A percentile compares a stretch with the other conserved stretches of the same genome.
Evolutionary conservation across 2,113 vertebrate genomes (phyloP).

Genomic region (Eulemur rufifrons): DNA sequence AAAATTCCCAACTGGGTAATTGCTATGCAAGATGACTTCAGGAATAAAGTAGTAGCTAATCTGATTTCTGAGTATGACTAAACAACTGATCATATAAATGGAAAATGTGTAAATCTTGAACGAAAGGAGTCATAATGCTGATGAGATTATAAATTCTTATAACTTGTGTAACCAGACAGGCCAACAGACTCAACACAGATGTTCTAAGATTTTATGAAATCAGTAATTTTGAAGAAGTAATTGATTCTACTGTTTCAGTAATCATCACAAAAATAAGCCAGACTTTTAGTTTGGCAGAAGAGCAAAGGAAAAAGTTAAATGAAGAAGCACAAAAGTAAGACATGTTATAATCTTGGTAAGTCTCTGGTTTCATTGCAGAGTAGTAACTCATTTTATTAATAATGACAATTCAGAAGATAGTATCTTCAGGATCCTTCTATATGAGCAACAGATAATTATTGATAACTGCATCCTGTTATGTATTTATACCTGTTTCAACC

Average conservation of each 20-base stretch:
- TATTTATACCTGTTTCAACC: not conserved
- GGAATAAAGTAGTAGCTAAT: not conserved
- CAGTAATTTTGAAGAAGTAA: not conserved
- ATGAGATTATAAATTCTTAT: not conserved
- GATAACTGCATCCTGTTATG: not conserved
- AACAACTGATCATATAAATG: not conserved
- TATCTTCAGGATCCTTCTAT: slow-evolving; percentile 16
- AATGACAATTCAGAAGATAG: not conserved
- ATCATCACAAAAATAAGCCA: slow-evolving; percentile 9
- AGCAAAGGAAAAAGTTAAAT: not conserved
- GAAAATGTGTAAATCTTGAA: not conserved
- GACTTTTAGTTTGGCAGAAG: not conserved
- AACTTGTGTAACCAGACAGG: not conserved
- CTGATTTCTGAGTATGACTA: not conserved
- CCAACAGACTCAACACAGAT: not conserved
- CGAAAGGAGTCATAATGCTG: not conserved
- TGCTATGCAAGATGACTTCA: not conserved
- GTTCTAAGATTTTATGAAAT: not conserved
- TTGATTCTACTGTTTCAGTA: not conserved
- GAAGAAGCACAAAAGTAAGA: slow-evolving; percentile 25
- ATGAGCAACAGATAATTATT: not conserved
- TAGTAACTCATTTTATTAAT: not conserved
- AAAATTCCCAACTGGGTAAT: not conserved
- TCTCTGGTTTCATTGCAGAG: not conserved
- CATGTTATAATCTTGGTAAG: not conserved